Base-by-base conservation (phyloP, 2,888 invertebrate species). In the Lepidocyrtoides sp. region DNA sequence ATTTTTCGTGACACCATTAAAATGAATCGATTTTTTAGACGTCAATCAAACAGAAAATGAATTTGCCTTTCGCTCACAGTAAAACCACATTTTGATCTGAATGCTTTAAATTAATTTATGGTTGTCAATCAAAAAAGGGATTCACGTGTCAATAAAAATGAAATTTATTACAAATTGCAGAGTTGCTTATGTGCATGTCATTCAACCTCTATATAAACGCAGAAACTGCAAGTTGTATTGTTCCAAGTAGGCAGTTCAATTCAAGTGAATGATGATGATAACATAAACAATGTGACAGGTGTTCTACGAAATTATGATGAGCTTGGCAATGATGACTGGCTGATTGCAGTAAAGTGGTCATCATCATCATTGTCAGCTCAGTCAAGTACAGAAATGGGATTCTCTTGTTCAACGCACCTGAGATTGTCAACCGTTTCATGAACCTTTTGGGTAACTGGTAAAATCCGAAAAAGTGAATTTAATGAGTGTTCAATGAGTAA, bases 71-170 rank as follows among this genome's bases (percentile, higher is more conserved):
- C 72, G 17, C 44, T 4, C 14, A 10, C 7, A 5, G 14, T 32
- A 32, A 69, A 69, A 36, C 32, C 69, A 20, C 17, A 72, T 41
- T 41, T 20, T 8, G 10, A 75, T 23, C 75, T 48, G 48, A 20
- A 48, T 48, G 12, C 41, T 41, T 48, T 29, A 48, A 75, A 48
- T 20, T 75, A 75, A 75, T 75, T 75, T 75, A 75, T 48, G 23
- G 29, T 17, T 79, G 79, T 79, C 79, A 79, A 54, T 79, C 79
- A 79, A 29, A 8, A 8, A 29, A 17, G 10, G 17, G 8, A 79
- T 79, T 79, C 79, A 44, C 79, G 29, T 79, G 79, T 79, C 79
- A 79, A 54, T 51, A 29, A n/a, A 32, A 79, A 17, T 63, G 26
- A 75, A 23, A 20, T 23, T 75, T 48, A 48, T 75, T 26, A 23